Evolutionary conservation across 2,113 vertebrate genomes (phyloP), one percentile per base, ranked within the genome.

Genomic region (Sclerurus mexicanus): DNA sequence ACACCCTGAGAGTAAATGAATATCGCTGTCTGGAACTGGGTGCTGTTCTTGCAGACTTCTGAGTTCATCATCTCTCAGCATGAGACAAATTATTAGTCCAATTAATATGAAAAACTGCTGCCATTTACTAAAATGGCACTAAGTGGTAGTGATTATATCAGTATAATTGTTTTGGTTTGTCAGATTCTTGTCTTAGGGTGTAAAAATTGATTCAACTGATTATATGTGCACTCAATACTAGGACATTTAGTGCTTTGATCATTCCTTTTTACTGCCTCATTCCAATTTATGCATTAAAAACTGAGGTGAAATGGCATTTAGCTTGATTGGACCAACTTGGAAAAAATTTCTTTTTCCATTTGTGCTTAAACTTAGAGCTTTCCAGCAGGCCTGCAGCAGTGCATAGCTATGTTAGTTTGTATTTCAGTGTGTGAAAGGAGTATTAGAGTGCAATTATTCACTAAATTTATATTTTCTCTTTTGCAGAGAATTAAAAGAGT

Each of bases 1-100:
- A 89, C 95, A 64, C 95, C 95, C 96, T 44, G 30, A 92, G 52
- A 84, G 60, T 64, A 97, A 96, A 93, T 1, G 0, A 39, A 44
- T 81, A 10, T 56, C 0, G 1, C 64, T 67, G 1, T 60, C 56
- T 93, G 75, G 37, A 92, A 49, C 18, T 40, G 42, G 35, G 15
- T 40, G 52, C 79, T 74, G 14, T 52, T 71, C 39, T 28, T 80
- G 35, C 22, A 63, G 63, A 52, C 55, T 87, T 82, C 47, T 4
- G 19, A 52, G 72, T 64, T 95, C 14, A 3, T 30, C 2, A 1
- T 58, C 20, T 25, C 8, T 84, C 39, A 64, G 1, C 0, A 0
- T 18, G 40, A 73, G 23, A 76, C 12, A 77, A 68, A 59, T 90
- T 23, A 53, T 77, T 58, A 35, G n/a, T 50, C 20, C 58, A 83